Base-by-base conservation (phyloP, 2,797 vertebrate genomes). In the Aratinga solstitialis region DNA sequence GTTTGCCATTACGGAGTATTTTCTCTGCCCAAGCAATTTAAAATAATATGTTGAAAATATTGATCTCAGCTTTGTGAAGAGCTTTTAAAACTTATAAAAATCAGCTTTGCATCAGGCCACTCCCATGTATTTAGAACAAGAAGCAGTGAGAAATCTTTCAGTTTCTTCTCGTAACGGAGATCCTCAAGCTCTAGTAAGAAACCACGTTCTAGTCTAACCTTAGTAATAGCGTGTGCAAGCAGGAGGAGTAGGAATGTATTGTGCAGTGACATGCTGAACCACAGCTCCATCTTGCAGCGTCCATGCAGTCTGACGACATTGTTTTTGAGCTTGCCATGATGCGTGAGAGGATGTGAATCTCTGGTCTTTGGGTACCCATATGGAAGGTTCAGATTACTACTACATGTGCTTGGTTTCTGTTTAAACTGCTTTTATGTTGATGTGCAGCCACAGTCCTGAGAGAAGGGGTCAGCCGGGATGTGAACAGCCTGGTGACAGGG, bases 191-290 rank as follows among this genome's bases (percentile, higher is more conserved):
- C 27, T 11, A 29, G 4, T 13, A 47, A n/a, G 59, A 38, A 66
- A 4, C 11, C 34, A 27, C 47, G 6, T 43, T 27, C 34, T 7
- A 0, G 13, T 66, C 10, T n/a, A 0, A 13, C 10, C 38, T 26
- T 22, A 36, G 5, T 2, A 3, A 12, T 0, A 18, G 40, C n/a
- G 63, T 3, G 0, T 1, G 50, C 6, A 1, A 14, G 63, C 43
- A 40, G 36, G 26, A 59, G 51, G 2, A 7, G 54, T 8, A n/a
- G 84, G 19, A 2, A 2, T 0, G 19, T 3, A 2, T 6, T 9
- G 14, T 30, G 7, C 65, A 58, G 76, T 4, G 4, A 9, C 5
- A 1, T 1, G 21, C 36, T n/a, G 91, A 63, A 6, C 63, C 54
- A 36, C 91, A 84, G 85, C 91, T 93, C 56, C 82, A 3, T 12